A percentile compares a stretch with the other conserved stretches of the same genome.
Evolutionary conservation across 2,797 vertebrate species (phyloP).

Genomic region (Esox masquinongy): DNA sequence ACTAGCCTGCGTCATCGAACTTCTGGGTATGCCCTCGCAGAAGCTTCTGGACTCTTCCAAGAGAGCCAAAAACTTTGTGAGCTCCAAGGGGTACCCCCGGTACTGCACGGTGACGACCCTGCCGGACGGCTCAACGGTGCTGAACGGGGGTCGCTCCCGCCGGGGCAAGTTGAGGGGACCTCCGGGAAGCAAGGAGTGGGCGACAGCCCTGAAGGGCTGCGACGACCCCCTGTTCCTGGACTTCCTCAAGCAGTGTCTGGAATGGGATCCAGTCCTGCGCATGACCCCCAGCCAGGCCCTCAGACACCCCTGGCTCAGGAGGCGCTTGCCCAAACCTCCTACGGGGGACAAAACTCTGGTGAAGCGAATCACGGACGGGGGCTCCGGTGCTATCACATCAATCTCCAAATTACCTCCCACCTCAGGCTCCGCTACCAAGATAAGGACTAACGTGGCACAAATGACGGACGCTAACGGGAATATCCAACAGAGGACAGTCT

Average conservation of each 20-base stretch:
- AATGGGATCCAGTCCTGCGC: constrained; percentile 92
- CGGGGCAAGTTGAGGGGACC: constrained; percentile 92
- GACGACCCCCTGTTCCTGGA: constrained; percentile 95
- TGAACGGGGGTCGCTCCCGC: constrained; percentile 91
- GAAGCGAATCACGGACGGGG: constrained; percentile 81
- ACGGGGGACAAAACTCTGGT: constrained; percentile 81
- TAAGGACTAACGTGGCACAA: constrained; percentile 95
- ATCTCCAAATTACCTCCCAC: constrained; percentile 94
- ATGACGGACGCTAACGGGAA: constrained; percentile 99
- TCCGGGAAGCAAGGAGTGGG: constrained; percentile 92
- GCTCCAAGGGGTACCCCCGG: constrained; percentile 96
- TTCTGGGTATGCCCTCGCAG: constrained; percentile 92
- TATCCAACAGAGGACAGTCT: constrained; percentile 96
- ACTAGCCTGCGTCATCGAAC: constrained; percentile 95
- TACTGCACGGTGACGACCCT: constrained; percentile 93
- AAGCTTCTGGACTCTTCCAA: constrained; percentile 95
- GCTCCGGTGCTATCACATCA: constrained; percentile 89
- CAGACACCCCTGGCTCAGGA: constrained; percentile 92
- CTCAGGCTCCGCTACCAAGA: constrained; percentile 90
- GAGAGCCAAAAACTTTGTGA: constrained; percentile 97
- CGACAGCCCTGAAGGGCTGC: constrained; percentile 90
- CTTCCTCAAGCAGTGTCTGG: constrained; percentile 97
- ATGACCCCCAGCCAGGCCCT: constrained; percentile 96
- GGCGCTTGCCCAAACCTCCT: constrained; percentile 94
- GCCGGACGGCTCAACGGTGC: constrained; percentile 86